These are phyloP conservation scores for Patella pellucida DNA, from an alignment of 2,888 invertebrate species.

Conservation along the genomic window DNA sequence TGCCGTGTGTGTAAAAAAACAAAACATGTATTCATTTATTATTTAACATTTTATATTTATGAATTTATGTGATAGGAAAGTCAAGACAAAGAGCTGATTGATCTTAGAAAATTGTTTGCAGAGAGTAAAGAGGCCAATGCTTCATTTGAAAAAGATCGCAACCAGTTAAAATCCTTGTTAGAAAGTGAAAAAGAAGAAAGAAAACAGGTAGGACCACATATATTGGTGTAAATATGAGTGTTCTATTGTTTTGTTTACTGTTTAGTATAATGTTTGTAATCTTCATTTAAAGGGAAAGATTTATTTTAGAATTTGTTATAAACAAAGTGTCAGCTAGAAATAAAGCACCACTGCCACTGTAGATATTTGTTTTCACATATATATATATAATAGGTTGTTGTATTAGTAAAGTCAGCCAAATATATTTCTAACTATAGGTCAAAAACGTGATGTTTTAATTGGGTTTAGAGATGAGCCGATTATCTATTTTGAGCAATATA, in stretches of 20 bases:
- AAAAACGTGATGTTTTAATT: no score
- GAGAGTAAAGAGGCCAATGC: constrained; percentile 41
- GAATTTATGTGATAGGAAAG: constrained; percentile 23
- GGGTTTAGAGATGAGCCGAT: no score
- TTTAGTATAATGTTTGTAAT: background rate
- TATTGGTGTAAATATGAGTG: background rate
- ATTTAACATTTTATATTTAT: background rate
- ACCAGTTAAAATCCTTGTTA: constrained; percentile 36
- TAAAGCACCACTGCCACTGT: no score
- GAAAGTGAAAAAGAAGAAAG: constrained; percentile 49
- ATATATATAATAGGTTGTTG: no score
- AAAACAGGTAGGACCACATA: constrained; percentile 43
- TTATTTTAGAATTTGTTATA: no score
- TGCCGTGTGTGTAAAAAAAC: background rate
- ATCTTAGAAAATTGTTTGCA: constrained; percentile 39
- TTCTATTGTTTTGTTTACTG: background rate
- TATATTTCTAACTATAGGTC: no score
- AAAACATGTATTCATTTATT: constrained; percentile 8
- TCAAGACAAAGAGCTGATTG: constrained; percentile 41
- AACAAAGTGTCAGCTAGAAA: no score
- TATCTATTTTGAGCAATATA: no score
- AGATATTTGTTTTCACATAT: no score
- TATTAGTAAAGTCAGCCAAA: no score
- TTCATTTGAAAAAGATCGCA: constrained; percentile 46
- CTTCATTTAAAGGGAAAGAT: no score